phyloP scores from a whole-genome alignment of 2,113 vertebrate species.

The Eonycteris spelaea region DNA sequence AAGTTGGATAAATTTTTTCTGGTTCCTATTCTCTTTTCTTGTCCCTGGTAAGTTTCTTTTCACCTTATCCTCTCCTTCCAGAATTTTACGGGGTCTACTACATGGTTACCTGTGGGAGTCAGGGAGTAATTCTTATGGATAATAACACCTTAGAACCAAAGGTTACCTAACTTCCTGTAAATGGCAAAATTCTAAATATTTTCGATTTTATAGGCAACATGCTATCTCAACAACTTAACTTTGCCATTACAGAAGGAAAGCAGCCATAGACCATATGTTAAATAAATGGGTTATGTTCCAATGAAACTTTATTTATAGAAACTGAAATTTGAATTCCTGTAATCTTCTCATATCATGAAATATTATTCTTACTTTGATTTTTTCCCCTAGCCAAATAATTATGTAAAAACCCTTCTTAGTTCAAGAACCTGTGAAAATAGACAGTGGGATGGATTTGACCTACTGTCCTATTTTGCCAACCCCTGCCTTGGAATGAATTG shows the following conservation, averaged over 20 bases:
- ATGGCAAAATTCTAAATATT: neutral
- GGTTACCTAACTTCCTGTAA: neutral
- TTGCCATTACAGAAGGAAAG: neutral
- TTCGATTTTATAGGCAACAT: neutral
- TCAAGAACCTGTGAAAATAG: neutral
- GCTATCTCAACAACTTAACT: neutral
- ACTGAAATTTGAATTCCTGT: conserved; percentile 18
- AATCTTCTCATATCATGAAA: neutral
- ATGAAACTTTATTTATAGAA: neutral
- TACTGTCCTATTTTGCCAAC: neutral
- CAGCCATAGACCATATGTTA: neutral
- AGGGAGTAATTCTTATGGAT: neutral
- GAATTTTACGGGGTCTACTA: neutral
- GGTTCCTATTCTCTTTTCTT: neutral
- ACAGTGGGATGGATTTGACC: neutral
- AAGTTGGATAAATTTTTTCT: neutral
- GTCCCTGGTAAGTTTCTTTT: neutral
- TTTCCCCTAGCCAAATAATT: neutral
- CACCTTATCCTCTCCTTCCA: neutral
- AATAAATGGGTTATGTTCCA: neutral
- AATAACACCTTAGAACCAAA: neutral
- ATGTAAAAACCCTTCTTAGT: neutral
- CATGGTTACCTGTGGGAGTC: neutral
- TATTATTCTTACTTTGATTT: conserved; percentile 12
- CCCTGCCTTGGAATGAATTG: neutral